Evolutionary conservation across 2,797 vertebrate genomes (phyloP).

Genomic region (Streptopelia turtur): DNA sequence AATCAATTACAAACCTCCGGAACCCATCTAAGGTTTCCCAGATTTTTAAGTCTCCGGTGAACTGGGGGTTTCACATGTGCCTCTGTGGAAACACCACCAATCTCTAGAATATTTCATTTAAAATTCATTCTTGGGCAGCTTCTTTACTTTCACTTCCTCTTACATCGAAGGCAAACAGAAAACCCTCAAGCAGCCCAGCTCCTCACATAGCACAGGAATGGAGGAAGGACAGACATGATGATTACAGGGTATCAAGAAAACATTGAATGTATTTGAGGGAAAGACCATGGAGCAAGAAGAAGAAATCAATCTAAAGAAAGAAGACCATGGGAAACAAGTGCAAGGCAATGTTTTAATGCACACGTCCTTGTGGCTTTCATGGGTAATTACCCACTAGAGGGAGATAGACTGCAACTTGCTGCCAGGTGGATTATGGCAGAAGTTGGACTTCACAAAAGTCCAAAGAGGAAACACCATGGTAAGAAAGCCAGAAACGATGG

Average conservation of each 20-base stretch:
- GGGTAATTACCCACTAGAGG: conserved; percentile 49
- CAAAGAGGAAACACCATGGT: neutral
- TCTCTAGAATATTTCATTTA: neutral
- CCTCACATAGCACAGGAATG: neutral
- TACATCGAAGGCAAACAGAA: conserved; percentile 10
- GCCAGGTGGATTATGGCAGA: neutral
- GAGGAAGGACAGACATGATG: neutral
- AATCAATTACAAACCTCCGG: neutral
- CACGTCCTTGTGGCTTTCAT: neutral
- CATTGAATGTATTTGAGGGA: neutral
- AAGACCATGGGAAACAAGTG: neutral
- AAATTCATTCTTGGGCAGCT: neutral
- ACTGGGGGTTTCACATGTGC: neutral
- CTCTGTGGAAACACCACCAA: neutral
- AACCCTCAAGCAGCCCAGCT: neutral
- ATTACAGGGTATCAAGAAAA: neutral
- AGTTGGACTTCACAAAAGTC: neutral
- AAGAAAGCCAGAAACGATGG: neutral
- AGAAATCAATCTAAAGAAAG: neutral
- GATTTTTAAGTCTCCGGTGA: neutral
- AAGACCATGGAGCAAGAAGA: neutral
- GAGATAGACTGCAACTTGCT: conserved; percentile 30
- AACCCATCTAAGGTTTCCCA: neutral
- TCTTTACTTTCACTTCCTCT: conserved; percentile 34
- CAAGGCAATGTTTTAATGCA: neutral